Base-by-base conservation (phyloP, 2,888 invertebrate genomes). In the Sussaba pulchella region DNA sequence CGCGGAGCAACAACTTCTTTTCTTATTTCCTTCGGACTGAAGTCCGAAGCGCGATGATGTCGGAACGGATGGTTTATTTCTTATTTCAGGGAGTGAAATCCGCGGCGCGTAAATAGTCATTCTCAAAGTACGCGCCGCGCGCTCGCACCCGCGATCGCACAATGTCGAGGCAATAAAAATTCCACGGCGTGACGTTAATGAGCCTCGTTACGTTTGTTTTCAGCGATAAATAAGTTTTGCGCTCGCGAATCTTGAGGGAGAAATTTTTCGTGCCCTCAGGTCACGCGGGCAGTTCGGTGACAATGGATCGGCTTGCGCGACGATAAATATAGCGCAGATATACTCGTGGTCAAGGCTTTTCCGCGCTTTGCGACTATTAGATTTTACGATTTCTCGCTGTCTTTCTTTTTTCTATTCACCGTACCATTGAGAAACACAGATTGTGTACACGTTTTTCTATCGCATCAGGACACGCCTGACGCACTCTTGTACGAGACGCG, bases 291-390 rank as follows among this genome's bases (percentile, higher is more conserved):
- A n/a, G 8, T 2, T 6, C 31, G 43, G 12, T 4, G 57, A 57
- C 57, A 57, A 31, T 39, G 57, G 21, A 45, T 70, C 54, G n/a
- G 41, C 54, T 70, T 19, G 14, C 17, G 31, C 26, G 47, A 41
- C 47, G n/a, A 36, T 70, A 50, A 74, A 59, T 64, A 41, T 19
- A 14, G 9, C 31, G 8, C 26, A 5, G 4, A 5, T 36, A 5
- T 47, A 64, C 72, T 24, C 72, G n/a, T 43, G 67, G 50, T 64
- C 74, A 74, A 74, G 69, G 69, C 64, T 74, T 79, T 74, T 79
- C 74, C 79, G 70, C 41, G 63, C 78, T 73, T 73, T 63, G 63
- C 57, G 64, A 70, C 70, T 66, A 59, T 74, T 43, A 63, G 43
- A 21, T 14, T 21, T 10, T 26, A 39, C 39, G 10, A 43, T 61